phyloP scores from a whole-genome alignment of 2,888 invertebrate genomes.

The Dinocampus coccinellae region DNA sequence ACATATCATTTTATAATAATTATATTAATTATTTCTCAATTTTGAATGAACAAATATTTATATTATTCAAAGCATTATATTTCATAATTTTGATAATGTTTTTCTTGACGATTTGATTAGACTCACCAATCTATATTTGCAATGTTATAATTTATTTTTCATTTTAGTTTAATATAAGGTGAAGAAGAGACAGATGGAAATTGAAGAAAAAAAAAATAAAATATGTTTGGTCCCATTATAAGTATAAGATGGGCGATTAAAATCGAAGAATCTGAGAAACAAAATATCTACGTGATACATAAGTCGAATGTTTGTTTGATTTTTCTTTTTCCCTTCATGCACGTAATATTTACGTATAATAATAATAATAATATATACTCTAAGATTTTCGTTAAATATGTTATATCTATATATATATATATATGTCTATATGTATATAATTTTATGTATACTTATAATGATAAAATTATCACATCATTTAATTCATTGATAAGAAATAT shows the following conservation, averaged over 20 bases:
- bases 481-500: slow-evolving; percentile 60
- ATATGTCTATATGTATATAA: slow-evolving; percentile 43
- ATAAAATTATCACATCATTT: slow-evolving; percentile 59
- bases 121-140: background rate
- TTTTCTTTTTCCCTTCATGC: slow-evolving; percentile 37
- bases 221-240: slow-evolving; percentile 65
- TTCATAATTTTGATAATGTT: background rate
- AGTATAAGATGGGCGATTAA: slow-evolving; percentile 59
- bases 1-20: too few relatives aligned
- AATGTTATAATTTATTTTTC: slow-evolving; percentile 23
- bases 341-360: slow-evolving; percentile 51
- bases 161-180: slow-evolving; percentile 30
- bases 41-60: too few relatives aligned
- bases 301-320: background rate
- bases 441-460: slow-evolving; percentile 44
- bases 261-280: too few relatives aligned
- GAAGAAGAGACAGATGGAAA: slow-evolving; percentile 38
- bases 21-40: too few relatives aligned
- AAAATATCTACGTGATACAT: slow-evolving; percentile 9
- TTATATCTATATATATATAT: slow-evolving; percentile 44
- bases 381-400: slow-evolving; percentile 53
- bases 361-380: slow-evolving; percentile 37
- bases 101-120: slow-evolving; percentile 17
- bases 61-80: too few relatives aligned
- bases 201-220: slow-evolving; percentile 37